Conservation (phyloP, 2,113 vertebrate species). For the Suricata suricatta region DNA sequence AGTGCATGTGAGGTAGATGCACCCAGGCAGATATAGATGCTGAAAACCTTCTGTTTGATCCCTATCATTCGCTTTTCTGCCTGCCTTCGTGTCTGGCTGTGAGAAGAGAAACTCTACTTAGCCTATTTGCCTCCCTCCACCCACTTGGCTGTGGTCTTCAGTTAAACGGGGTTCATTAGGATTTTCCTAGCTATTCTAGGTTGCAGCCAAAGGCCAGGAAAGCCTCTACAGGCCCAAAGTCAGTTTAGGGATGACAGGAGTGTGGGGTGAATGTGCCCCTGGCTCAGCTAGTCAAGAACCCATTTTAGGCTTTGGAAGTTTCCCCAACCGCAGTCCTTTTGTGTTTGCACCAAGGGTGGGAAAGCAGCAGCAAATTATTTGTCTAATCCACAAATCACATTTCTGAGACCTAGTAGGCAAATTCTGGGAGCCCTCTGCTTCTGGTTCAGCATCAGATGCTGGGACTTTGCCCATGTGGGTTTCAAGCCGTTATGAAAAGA, state of each 20-base stretch:
- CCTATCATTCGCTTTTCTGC: background rate
- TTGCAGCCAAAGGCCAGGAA: background rate
- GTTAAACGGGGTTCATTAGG: background rate
- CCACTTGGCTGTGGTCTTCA: background rate
- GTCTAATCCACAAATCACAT: slow-evolving; percentile 69
- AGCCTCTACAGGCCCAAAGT: background rate
- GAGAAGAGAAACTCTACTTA: background rate
- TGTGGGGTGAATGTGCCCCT: background rate
- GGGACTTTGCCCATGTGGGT: slow-evolving; percentile 50
- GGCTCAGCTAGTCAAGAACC: background rate
- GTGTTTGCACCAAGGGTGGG: slow-evolving; percentile 60
- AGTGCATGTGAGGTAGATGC: background rate
- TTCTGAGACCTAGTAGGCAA: slow-evolving; percentile 55
- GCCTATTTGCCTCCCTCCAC: background rate
- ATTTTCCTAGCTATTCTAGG: background rate
- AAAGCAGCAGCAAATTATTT: slow-evolving; percentile 56
- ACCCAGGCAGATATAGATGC: background rate
- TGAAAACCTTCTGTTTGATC: background rate
- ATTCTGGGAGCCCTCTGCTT: slow-evolving; percentile 67
- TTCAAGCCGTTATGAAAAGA: slow-evolving; percentile 70
- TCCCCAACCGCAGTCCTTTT: background rate
- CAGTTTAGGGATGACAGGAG: background rate
- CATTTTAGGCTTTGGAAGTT: background rate
- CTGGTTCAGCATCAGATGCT: slow-evolving; percentile 48
- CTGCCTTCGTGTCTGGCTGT: background rate